Conservation (phyloP, 2,113 vertebrate species). For the Pedetes capensis region DNA sequence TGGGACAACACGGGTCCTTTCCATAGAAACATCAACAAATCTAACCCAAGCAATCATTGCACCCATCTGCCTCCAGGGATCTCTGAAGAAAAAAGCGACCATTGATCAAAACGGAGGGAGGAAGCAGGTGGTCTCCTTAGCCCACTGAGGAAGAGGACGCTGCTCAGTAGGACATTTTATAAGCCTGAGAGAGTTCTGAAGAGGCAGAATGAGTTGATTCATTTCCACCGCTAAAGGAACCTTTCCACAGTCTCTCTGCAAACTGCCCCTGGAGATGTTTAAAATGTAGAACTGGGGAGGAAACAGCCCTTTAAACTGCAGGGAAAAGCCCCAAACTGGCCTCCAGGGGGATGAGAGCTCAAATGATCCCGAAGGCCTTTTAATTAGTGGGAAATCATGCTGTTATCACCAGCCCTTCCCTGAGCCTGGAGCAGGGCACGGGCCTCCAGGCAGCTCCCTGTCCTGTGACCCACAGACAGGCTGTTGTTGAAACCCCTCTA, state of each 20-base stretch:
- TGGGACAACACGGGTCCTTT: not conserved
- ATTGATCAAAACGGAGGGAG: not conserved
- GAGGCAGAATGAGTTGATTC: slow-evolving; percentile 33
- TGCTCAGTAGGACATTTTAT: slow-evolving; percentile 18
- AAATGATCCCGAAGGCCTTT: slow-evolving; percentile 3
- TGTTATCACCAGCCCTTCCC: not conserved
- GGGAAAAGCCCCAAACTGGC: not conserved
- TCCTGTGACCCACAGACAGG: not conserved
- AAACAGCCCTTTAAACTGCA: not conserved
- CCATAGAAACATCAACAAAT: slow-evolving; percentile 5
- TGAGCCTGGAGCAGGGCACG: not conserved
- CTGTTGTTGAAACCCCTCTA: not conserved
- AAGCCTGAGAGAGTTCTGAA: slow-evolving; percentile 15
- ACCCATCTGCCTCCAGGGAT: not conserved
- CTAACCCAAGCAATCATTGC: not conserved
- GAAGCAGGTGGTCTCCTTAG: not conserved
- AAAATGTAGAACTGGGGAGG: not conserved
- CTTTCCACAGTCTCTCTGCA: slow-evolving; percentile 36
- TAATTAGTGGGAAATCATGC: not conserved
- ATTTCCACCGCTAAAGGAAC: slow-evolving; percentile 5
- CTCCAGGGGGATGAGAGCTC: slow-evolving; percentile 8
- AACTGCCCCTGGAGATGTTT: slow-evolving; percentile 29
- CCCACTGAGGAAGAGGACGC: slow-evolving; percentile 13
- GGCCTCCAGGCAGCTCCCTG: not conserved
- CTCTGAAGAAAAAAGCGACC: not conserved